Conservation (phyloP, 2,797 vertebrate species). For the Odontamblyopus lacepedii region DNA sequence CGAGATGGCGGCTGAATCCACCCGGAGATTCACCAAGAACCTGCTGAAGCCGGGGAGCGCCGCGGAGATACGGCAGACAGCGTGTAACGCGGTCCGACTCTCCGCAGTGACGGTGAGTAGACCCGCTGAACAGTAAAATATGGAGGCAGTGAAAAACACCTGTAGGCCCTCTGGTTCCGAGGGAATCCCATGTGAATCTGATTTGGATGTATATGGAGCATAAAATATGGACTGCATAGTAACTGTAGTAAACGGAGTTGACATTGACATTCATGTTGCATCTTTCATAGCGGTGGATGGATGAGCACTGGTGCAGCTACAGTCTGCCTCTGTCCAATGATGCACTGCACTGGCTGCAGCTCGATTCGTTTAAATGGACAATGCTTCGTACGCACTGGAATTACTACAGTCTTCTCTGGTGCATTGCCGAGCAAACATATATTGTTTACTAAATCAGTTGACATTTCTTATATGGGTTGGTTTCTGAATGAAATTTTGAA, state of each 20-base stretch:
- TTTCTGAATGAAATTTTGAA: not conserved
- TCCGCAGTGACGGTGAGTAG: slow-evolving; percentile 74
- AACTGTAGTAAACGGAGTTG: slow-evolving; percentile 26
- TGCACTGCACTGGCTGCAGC: slow-evolving; percentile 33
- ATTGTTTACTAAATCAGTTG: slow-evolving; percentile 8
- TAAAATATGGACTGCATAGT: slow-evolving; percentile 17
- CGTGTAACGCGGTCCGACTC: slow-evolving; percentile 78
- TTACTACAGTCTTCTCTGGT: slow-evolving; percentile 8
- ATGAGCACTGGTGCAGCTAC: slow-evolving; percentile 44
- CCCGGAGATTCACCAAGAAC: slow-evolving; percentile 93
- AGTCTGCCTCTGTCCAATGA: slow-evolving; percentile 44
- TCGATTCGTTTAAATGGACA: slow-evolving; percentile 21
- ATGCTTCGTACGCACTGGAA: slow-evolving; percentile 6
- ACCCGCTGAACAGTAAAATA: slow-evolving; percentile 31
- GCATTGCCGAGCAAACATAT: slow-evolving; percentile 3
- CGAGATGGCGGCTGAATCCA: slow-evolving; percentile 87
- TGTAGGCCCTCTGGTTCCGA: slow-evolving; percentile 47
- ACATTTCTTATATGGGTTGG: slow-evolving; percentile 21
- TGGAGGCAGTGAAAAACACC: slow-evolving; percentile 47
- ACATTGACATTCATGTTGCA: slow-evolving; percentile 70
- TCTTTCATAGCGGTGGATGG: slow-evolving; percentile 45
- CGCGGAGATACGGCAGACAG: slow-evolving; percentile 88
- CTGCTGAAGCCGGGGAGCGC: slow-evolving; percentile 90
- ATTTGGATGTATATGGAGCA: not conserved
- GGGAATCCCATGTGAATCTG: not conserved